These are phyloP conservation scores for Microcebus murinus DNA, from an alignment of 2,113 vertebrate genomes.

Conservation along the genomic window DNA sequence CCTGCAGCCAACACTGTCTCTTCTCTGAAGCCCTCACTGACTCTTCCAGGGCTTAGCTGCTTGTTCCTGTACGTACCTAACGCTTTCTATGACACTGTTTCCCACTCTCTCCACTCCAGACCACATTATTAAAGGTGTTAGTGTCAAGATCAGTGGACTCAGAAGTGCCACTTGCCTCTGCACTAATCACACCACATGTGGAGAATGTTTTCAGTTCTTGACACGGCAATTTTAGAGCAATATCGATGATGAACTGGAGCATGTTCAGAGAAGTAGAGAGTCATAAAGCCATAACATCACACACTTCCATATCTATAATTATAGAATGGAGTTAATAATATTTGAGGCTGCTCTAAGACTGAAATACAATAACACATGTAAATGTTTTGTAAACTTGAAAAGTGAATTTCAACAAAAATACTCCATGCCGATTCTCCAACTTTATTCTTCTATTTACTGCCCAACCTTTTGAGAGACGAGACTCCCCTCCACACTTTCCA, in stretches of 20 bases:
- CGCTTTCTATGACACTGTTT: not conserved
- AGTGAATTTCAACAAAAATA: not conserved
- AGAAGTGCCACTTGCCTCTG: fast-evolving
- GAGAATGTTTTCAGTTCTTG: not conserved
- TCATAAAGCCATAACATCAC: not conserved
- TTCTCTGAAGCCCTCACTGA: not conserved
- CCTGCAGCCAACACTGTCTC: not conserved
- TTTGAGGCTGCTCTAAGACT: not conserved
- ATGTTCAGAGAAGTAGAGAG: not conserved
- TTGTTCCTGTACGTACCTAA: fast-evolving
- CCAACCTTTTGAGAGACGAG: not conserved
- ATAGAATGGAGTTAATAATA: not conserved
- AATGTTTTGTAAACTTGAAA: not conserved
- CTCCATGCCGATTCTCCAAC: not conserved
- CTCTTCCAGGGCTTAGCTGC: not conserved
- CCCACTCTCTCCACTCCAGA: fast-evolving
- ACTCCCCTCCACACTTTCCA: not conserved
- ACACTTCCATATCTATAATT: not conserved
- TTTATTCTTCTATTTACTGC: not conserved
- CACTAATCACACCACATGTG: not conserved
- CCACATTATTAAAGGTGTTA: not conserved
- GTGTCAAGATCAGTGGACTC: too few species aligned
- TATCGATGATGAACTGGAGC: not conserved
- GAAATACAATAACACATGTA: not conserved
- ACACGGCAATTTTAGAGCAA: not conserved